Conservation (phyloP, 2,113 vertebrate species). For the mouse (Mus musculus) region GRCm39 chr8:106691001-106691500, state of each 20-base stretch:
- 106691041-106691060: conserved; percentile 71
- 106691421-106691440: neutral
- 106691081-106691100: neutral
- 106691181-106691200: conserved; percentile 51
- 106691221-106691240: conserved; percentile 46
- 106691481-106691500: neutral
- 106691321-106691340: conserved; percentile 34
- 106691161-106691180: conserved; percentile 39
- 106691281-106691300: neutral
- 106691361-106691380: neutral
- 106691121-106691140: conserved; percentile 33
- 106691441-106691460: neutral
- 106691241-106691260: conserved; percentile 42
- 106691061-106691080: conserved; percentile 59
- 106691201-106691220: conserved; percentile 48
- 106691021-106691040: conserved; percentile 72
- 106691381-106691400: conserved; percentile 20
- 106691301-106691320: neutral
- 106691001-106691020: conserved; percentile 61
- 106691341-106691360: neutral
- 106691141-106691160: conserved; percentile 54
- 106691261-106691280: neutral
- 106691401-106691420: neutral
- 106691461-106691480: neutral
- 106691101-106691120: conserved; percentile 65